Conservation (phyloP, 2,113 vertebrate genomes). For the Ceyx melanurus region DNA sequence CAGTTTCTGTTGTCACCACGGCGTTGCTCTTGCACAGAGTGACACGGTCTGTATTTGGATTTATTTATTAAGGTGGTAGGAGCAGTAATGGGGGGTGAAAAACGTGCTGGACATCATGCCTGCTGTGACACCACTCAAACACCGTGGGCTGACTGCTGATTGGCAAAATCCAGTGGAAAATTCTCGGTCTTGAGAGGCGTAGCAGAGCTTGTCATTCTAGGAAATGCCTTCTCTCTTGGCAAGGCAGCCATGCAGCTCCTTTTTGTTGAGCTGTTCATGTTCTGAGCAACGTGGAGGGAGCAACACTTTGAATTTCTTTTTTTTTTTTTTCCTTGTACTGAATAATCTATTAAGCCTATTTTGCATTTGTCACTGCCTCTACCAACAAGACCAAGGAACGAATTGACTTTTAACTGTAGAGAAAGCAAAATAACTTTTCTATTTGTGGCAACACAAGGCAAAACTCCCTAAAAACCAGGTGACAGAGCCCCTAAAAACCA, state of each 20-base stretch:
- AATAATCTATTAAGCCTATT: not conserved
- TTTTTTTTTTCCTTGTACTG: not conserved
- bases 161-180: not conserved
- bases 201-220: not conserved
- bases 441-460: not conserved
- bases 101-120: not conserved
- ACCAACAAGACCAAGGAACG: not conserved
- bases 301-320: not conserved
- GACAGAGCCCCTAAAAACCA: not conserved
- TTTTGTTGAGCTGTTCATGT: not conserved
- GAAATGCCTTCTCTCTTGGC: slow-evolving; percentile 5
- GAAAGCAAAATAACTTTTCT: not conserved
- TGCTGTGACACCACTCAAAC: not conserved
- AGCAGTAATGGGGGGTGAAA: not conserved
- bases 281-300: not conserved
- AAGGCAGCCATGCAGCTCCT: slow-evolving; percentile 9
- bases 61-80: not conserved
- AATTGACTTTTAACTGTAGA: not conserved
- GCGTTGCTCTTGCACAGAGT: slow-evolving; percentile 45
- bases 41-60: not conserved
- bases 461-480: slow-evolving; percentile 20
- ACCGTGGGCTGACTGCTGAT: not conserved
- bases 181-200: not conserved
- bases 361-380: slow-evolving; percentile 6
- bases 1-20: slow-evolving; percentile 8